Evolutionary conservation across 2,797 vertebrate genomes (phyloP).

Genomic region (Notolepis coatsorum): DNA sequence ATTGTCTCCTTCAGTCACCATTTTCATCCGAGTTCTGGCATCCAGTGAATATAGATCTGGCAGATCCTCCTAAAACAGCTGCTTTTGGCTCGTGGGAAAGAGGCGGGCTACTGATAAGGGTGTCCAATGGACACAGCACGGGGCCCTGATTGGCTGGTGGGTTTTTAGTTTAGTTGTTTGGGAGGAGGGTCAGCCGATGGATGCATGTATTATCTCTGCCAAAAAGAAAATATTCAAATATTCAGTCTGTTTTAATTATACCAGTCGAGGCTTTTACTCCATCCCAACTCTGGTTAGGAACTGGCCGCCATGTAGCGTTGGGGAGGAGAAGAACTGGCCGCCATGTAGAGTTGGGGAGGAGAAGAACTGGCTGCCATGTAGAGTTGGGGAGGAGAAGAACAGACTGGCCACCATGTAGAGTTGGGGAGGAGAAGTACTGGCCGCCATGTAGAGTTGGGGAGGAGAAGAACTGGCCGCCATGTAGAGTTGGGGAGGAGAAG

Average conservation of each 20-base stretch:
- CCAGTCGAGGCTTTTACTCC: constrained; percentile 31
- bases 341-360: no score
- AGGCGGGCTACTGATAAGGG: constrained; percentile 31
- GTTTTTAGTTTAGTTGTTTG: background rate
- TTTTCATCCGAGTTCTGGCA: constrained; percentile 31
- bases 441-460: no score
- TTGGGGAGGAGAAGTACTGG: constrained; percentile 47
- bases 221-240: constrained; percentile 36
- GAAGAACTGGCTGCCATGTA: constrained; percentile 44
- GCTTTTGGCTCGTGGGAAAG: constrained; percentile 16
- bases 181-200: constrained; percentile 16
- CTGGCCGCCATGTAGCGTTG: constrained; percentile 43
- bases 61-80: constrained; percentile 24
- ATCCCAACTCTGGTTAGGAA: constrained; percentile 44
- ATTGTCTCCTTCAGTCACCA: constrained; percentile 1
- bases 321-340: constrained; percentile 50
- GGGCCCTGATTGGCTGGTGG: constrained; percentile 40
- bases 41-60: constrained; percentile 40
- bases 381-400: constrained; percentile 44
- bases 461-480: constrained; percentile 45
- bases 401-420: constrained; percentile 44
- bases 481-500: constrained; percentile 43
- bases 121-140: no score
- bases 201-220: constrained; percentile 28
- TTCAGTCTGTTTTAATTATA: constrained; percentile 61